These are phyloP conservation scores for Heliconius erato DNA, from an alignment of 2,888 invertebrate species.

Conservation along the genomic window DNA sequence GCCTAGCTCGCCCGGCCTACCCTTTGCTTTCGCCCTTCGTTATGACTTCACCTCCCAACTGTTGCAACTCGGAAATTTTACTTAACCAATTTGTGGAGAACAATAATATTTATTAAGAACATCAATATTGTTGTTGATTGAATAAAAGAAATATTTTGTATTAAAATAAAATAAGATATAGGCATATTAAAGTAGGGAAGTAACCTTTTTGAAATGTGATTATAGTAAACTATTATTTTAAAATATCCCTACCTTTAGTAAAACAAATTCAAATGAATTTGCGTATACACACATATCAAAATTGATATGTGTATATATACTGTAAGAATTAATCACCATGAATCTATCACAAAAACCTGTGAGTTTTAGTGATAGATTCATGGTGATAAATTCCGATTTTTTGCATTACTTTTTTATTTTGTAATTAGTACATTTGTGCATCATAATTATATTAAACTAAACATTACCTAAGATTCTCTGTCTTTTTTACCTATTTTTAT, in stretches of 20 bases:
- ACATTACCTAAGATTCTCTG: not conserved
- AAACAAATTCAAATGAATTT: not conserved
- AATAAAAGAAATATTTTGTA: not conserved
- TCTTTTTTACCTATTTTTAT: too few relatives aligned
- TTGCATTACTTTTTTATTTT: not conserved
- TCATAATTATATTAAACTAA: not conserved
- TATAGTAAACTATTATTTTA: not conserved
- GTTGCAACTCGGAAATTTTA: constrained; percentile 70
- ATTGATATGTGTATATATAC: not conserved
- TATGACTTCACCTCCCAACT: constrained; percentile 71
- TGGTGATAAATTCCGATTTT: constrained; percentile 25
- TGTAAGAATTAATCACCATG: constrained; percentile 27
- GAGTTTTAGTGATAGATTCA: not conserved
- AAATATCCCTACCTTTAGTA: not conserved
- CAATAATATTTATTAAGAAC: not conserved
- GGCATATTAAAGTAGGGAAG: not conserved
- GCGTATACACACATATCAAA: too few relatives aligned
- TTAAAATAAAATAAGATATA: constrained; percentile 1
- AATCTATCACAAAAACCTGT: not conserved
- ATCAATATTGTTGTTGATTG: not conserved
- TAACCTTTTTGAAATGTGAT: not conserved
- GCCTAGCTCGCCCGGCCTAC: constrained; percentile 77
- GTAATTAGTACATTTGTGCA: not conserved
- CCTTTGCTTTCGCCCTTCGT: constrained; percentile 87
- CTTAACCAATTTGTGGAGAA: constrained; percentile 7